Evolutionary conservation across 2,888 invertebrate species (phyloP).

Genomic region (Ormyrus rosae): DNA sequence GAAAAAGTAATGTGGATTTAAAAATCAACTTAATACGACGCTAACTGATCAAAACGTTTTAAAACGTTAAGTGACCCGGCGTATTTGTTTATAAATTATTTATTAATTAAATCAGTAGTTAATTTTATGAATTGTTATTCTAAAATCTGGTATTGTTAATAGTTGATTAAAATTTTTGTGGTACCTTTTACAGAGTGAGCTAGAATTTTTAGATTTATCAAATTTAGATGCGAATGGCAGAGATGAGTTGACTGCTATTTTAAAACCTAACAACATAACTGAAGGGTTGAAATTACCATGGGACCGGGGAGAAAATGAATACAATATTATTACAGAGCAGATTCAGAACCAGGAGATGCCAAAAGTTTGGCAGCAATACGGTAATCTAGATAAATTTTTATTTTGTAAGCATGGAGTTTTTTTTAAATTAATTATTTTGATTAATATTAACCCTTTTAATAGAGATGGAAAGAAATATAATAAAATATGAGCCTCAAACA

Average conservation of each 20-base stretch:
- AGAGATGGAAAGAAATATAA: constrained; percentile 53
- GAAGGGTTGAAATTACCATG: constrained; percentile 68
- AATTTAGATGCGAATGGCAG: constrained; percentile 66
- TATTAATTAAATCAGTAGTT: background rate
- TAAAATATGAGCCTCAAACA: constrained; percentile 56
- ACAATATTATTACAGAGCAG: constrained; percentile 46
- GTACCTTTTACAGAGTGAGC: constrained; percentile 64
- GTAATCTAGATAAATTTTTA: constrained; percentile 56
- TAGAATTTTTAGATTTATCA: constrained; percentile 68
- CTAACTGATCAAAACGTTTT: background rate
- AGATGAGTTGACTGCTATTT: constrained; percentile 65
- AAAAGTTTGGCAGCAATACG: constrained; percentile 68
- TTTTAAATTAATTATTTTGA: constrained; percentile 12
- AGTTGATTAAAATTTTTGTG: background rate
- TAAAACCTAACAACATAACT: constrained; percentile 62
- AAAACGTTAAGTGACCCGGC: background rate
- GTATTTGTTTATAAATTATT: background rate
- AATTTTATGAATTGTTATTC: background rate
- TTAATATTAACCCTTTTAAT: constrained; percentile 5
- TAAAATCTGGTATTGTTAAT: background rate
- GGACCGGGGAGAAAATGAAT: constrained; percentile 65
- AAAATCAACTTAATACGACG: background rate
- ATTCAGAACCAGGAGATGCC: constrained; percentile 60
- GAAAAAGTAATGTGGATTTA: background rate
- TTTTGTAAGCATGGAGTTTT: background rate